Evolutionary conservation across 2,797 vertebrate species (phyloP).

Genomic region (Microchirus variegatus): DNA sequence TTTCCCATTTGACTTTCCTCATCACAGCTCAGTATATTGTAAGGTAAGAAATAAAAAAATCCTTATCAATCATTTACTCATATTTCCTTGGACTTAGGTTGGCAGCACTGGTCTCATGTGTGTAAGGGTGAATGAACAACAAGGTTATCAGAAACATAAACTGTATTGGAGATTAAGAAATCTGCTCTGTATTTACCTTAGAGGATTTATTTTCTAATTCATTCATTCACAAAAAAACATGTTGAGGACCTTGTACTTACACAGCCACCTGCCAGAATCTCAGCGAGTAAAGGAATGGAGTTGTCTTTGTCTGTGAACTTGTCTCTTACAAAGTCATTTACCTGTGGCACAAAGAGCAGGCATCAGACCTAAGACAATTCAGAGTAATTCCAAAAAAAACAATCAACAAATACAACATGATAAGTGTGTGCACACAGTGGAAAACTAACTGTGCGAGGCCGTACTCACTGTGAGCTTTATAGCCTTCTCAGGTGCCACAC

Average conservation of each 20-base stretch:
- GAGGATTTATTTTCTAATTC: no score
- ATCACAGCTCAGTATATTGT: conserved; percentile 15
- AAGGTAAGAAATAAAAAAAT: conserved; percentile 25
- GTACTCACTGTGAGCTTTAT: conserved; percentile 97
- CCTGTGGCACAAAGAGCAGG: conserved; percentile 73
- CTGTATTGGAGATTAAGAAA: no score
- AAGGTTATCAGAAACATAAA: no score
- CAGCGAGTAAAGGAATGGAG: conserved; percentile 88
- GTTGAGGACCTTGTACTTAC: conserved; percentile 82
- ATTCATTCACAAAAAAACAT: conserved; percentile 4
- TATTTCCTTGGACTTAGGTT: no score
- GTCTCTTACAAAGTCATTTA: conserved; percentile 97
- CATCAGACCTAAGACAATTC: no score
- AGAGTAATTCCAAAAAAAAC: no score
- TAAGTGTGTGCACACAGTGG: background rate
- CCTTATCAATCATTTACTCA: conserved; percentile 33
- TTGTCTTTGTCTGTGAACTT: conserved; percentile 90
- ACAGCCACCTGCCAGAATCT: conserved; percentile 93
- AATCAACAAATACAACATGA: background rate
- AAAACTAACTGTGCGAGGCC: background rate
- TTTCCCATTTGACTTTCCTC: no score
- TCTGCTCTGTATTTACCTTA: no score
- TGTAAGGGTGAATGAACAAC: no score
- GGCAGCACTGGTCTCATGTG: no score
- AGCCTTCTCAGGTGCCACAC: conserved; percentile 98